These are phyloP conservation scores for Phaethornis superciliosus DNA, from an alignment of 2,113 vertebrate genomes.

Conservation along the genomic window DNA sequence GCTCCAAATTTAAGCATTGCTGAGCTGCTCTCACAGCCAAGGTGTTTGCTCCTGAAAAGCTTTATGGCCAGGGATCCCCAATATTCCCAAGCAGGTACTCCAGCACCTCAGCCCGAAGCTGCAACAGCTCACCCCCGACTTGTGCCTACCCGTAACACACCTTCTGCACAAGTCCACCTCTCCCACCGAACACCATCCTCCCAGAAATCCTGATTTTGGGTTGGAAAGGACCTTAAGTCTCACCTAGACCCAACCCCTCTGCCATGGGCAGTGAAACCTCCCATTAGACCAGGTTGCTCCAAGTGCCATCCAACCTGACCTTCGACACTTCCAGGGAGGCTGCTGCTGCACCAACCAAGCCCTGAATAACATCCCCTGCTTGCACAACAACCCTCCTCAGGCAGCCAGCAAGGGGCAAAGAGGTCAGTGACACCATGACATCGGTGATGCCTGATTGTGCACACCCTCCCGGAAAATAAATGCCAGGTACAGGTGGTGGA, in stretches of 20 bases:
- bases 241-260: too few relatives aligned
- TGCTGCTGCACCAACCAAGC: neutral
- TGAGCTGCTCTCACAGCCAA: neutral
- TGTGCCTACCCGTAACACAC: accelerated
- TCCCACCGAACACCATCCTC: accelerated
- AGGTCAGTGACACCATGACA: neutral
- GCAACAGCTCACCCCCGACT: too few relatives aligned
- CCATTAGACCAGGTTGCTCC: too few relatives aligned
- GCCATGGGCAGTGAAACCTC: too few relatives aligned
- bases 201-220: neutral
- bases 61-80: neutral
- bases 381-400: neutral
- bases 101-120: too few relatives aligned
- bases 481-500: neutral
- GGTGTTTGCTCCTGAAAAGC: neutral
- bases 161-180: neutral
- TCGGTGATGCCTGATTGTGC: accelerated
- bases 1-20: accelerated
- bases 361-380: neutral
- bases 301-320: too few relatives aligned
- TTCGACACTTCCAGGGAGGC: too few relatives aligned
- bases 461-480: neutral
- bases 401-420: neutral
- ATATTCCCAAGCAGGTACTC: neutral
- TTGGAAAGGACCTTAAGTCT: too few relatives aligned